Base-by-base conservation (phyloP, 2,888 invertebrate species). In the Eupithecia tripunctaria region DNA sequence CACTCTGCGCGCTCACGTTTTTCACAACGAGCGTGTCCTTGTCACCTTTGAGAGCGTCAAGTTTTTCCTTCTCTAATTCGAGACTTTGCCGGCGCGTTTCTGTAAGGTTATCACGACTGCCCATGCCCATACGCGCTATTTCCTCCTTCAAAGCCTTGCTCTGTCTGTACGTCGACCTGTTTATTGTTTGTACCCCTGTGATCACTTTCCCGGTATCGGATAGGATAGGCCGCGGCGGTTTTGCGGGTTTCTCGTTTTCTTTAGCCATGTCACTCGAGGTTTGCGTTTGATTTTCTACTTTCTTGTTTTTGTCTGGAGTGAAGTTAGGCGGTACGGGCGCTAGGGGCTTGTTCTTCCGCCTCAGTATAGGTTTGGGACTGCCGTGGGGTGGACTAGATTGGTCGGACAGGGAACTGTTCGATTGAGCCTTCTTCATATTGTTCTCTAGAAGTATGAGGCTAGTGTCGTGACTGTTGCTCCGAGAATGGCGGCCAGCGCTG, bases 341-440 rank as follows among this genome's bases (percentile, higher is more conserved):
- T 43, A 95, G 91, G 7, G 97, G 96, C 85, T 97, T 97, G 82
- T 97, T 96, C 89, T 97, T 97, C 82, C 97, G 95, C 73, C 97
- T 94, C 79, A 95, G 90, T 67, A 96, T 95, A 12, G 96, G 96
- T 81, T 96, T 96, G 25, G 97, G 97, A 89, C 97, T 97, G 51
- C 97, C 96, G 80, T 96, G 95, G 6, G 96, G 96, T 76, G 96
- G 96, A 89, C 96, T 96, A 82, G 95, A 96, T 81, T 95, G 95
- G 84, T 96, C 96, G 21, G 96, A 96, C 6, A 96, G 90, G 75
- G 96, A 96, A 82, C 96, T 96, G 83, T 96, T 96, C 0, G 96
- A 96, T 82, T 96, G 95, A 70, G 96, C 96, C 79, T 96, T 93
- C 78, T 95, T 95, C 74, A 95, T 94, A 69, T 94, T 93, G 76